phyloP scores from a whole-genome alignment of 2,797 vertebrate genomes.

The Chaunax sp. region DNA sequence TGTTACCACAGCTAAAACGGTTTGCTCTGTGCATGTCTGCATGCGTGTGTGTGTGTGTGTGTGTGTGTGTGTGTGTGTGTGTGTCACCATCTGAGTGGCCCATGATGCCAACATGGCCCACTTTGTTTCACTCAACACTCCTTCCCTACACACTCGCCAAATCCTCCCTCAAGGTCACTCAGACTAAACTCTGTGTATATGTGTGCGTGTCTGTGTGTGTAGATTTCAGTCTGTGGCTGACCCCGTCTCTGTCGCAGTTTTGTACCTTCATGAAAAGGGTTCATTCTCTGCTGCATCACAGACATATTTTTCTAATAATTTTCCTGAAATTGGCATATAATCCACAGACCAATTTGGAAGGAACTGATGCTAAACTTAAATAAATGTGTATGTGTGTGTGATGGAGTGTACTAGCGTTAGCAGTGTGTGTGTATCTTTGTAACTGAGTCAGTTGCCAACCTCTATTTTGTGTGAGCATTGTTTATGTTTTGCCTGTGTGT shows the following conservation, averaged over 20 bases:
- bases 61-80: neutral
- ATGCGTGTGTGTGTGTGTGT: slow-evolving; percentile 18
- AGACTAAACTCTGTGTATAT: slow-evolving; percentile 43
- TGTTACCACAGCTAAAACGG: slow-evolving; percentile 66
- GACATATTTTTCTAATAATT: slow-evolving; percentile 63
- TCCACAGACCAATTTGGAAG: slow-evolving; percentile 43
- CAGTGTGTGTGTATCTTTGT: slow-evolving; percentile 4
- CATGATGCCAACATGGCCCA: slow-evolving; percentile 67
- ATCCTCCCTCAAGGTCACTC: slow-evolving; percentile 73
- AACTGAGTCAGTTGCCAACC: neutral
- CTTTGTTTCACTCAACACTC: slow-evolving; percentile 65
- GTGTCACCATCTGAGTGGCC: slow-evolving; percentile 49
- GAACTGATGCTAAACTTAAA: slow-evolving; percentile 50
- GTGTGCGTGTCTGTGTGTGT: slow-evolving; percentile 19
- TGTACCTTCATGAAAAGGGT: slow-evolving; percentile 64
- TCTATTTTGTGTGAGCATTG: slow-evolving; percentile 51
- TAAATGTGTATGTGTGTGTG: slow-evolving; percentile 32
- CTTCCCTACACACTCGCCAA: slow-evolving; percentile 55
- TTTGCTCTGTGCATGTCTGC: slow-evolving; percentile 46
- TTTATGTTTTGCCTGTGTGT: slow-evolving; percentile 41
- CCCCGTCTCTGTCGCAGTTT: slow-evolving; percentile 51
- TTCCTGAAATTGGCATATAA: slow-evolving; percentile 54
- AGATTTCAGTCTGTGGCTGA: slow-evolving; percentile 41
- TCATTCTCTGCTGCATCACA: slow-evolving; percentile 58
- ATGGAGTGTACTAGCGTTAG: slow-evolving; percentile 14